Evolutionary conservation across 2,888 invertebrate genomes (phyloP).

Genomic region (Drosophila atroscutellata): DNA sequence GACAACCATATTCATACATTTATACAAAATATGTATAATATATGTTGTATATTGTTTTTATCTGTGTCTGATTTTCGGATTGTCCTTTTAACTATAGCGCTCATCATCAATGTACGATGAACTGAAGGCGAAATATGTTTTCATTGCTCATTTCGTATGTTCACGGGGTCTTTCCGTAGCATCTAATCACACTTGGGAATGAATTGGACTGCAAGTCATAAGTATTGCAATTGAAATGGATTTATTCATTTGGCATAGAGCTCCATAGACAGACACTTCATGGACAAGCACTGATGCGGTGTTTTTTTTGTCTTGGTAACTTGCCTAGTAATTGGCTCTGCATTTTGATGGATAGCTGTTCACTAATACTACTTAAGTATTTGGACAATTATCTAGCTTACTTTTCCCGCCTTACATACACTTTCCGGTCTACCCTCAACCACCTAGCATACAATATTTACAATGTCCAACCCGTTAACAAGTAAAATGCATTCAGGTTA

Average conservation of each 20-base stretch:
- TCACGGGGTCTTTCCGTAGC: not conserved
- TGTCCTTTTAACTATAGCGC: not conserved
- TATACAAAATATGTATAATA: not conserved
- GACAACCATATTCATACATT: not conserved
- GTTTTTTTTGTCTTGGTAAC: not conserved
- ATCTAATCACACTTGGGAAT: not conserved
- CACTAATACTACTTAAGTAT: not conserved
- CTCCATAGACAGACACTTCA: not conserved
- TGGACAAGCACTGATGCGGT: too few species aligned
- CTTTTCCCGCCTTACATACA: not conserved
- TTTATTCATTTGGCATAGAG: not conserved
- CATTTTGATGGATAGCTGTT: not conserved
- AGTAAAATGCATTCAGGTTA: not conserved
- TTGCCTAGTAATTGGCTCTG: not conserved
- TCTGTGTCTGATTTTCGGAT: not conserved
- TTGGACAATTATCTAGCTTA: not conserved
- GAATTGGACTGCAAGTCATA: not conserved
- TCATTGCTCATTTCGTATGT: not conserved
- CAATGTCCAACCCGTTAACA: not conserved
- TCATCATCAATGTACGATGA: not conserved
- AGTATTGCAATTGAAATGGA: too few species aligned
- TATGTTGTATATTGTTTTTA: not conserved
- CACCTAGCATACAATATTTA: not conserved
- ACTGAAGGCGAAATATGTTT: not conserved
- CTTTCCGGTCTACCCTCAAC: not conserved